Base-by-base conservation (phyloP, 1,140 invertebrate species). In the Zaprionus inermis region DNA sequence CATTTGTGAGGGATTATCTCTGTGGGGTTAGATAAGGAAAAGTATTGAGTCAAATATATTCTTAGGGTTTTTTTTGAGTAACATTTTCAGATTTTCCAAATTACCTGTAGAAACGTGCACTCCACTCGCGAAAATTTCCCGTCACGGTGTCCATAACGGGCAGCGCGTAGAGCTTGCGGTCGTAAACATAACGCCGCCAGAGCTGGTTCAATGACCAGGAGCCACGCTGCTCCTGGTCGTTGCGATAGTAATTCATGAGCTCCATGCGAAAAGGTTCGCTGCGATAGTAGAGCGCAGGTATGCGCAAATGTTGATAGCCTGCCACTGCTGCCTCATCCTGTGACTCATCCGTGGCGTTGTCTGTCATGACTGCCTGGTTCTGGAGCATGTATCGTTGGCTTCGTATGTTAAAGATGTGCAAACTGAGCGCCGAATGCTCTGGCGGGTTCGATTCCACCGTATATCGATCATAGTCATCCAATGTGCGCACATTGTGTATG, bases 401-500 rank as follows among this genome's bases (percentile, higher is more conserved):
- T 7, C 83, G 59, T 11, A 77, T 67, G 41, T 83, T 79, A 20
- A 91, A 76, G 44, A 91, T 81, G 49, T 89, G 89, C 41, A 77
- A 83, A 3, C 86, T 80, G 9, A 82, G 51, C 20, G 73, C 66
- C 3, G 79, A 46, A 41, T 90, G 68, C 18, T 82, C 76, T 11
- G 78, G 41, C 30, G 75, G 74, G 28, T 46, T 81, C 46, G 68
- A 92, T 64, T 93, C 92, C 59, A 97, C 94, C 86, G 95, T 93
- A 91, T 98, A 97, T 72, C 97, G 95, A 80, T 98, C 97, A 93
- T 97, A 98, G 81, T 98, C 96, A 73, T 96, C 94, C 91, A 96
- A 95, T 1, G 96, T 97, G 75, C 96, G 95, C 4, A 98, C 96
- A 95, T 97, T 98, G 91, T 98, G 97, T 76, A 98, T 97, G 38